Evolutionary conservation across 2,888 invertebrate genomes (phyloP), one percentile per base, ranked within the genome.

Genomic region (Dynastes hyllus): DNA sequence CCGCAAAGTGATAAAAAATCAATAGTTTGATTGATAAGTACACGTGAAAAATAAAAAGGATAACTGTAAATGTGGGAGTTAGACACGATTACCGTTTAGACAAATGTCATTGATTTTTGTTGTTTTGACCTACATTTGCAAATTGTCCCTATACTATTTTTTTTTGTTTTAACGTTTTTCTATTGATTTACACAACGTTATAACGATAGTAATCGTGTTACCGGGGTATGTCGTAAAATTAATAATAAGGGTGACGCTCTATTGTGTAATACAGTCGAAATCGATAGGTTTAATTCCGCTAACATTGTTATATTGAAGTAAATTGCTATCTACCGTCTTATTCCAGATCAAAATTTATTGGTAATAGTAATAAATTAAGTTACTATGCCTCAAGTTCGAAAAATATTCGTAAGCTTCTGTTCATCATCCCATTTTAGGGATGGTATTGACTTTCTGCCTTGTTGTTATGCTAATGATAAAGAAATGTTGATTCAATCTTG

Each of bases 41-140:
- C 65, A 16, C n/a, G 65, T 32, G 37, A 32, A 32, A 65, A 65
- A 65, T 65, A 45, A 37, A 65, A 63, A 37, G 37, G 65, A 65
- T 6, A 65, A 37, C 11, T 32, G 37, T 37, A 32, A 65, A 37
- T 65, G 65, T 37, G 3, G 29, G 37, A 32, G 37, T 45, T 65
- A 37, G 37, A 8, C 9, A 65, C 11, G 29, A 29, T 9, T 37
- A 65, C 11, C 37, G 65, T 45, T 37, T 32, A 65, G 37, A 11
- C 65, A 65, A 29, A 63, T 32, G n/a, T 65, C 65, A 65, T 65
- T 32, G 65, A 65, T 65, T 65, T 65, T 65, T 37, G 32, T 29
- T 37, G n/a, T 65, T 65, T 65, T 65, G 65, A 65, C 65, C 65
- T 65, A 65, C 29, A 65, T 65, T 8, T 37, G 32, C n/a, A 65